Percentiles rank a stretch among this genome's conserved stretches.
These are phyloP conservation scores for Micromys minutus DNA, from an alignment of 2,113 vertebrate genomes.

Conservation along the genomic window DNA sequence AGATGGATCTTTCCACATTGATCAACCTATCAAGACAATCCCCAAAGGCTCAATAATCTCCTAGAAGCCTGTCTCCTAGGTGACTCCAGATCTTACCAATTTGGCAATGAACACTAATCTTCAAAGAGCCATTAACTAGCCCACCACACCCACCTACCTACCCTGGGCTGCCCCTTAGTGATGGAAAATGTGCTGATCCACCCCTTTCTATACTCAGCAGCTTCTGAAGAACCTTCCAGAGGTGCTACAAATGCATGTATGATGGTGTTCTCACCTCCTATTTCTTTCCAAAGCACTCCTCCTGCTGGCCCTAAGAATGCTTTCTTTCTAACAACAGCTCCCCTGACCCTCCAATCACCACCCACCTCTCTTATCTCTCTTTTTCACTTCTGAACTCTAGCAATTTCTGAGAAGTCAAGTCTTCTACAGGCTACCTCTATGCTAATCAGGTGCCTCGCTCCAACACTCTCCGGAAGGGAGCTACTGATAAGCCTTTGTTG, in stretches of 20 bases:
- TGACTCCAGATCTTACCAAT: neutral
- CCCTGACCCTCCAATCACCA: neutral
- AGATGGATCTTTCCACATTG: neutral
- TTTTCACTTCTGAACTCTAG: neutral
- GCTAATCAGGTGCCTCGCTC: neutral
- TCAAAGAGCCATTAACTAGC: neutral
- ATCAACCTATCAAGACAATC: neutral
- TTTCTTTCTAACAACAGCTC: too few relatives aligned
- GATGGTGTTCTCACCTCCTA: neutral
- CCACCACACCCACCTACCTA: neutral
- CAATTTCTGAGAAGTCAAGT: neutral
- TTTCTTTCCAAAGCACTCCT: neutral
- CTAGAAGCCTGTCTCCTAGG: neutral
- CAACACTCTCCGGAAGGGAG: neutral
- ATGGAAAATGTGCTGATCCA: neutral
- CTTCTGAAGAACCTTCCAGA: neutral
- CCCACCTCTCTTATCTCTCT: neutral
- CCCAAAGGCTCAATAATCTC: neutral
- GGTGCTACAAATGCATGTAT: neutral
- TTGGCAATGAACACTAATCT: neutral
- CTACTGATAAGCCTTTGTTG: neutral
- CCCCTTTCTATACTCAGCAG: fast-evolving
- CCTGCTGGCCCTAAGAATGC: neutral
- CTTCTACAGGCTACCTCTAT: neutral
- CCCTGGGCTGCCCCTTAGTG: neutral